Percentiles rank a stretch among this genome's conserved stretches.
Evolutionary conservation across 2,797 vertebrate species (phyloP).

Genomic region (Cryptoprocta ferox): DNA sequence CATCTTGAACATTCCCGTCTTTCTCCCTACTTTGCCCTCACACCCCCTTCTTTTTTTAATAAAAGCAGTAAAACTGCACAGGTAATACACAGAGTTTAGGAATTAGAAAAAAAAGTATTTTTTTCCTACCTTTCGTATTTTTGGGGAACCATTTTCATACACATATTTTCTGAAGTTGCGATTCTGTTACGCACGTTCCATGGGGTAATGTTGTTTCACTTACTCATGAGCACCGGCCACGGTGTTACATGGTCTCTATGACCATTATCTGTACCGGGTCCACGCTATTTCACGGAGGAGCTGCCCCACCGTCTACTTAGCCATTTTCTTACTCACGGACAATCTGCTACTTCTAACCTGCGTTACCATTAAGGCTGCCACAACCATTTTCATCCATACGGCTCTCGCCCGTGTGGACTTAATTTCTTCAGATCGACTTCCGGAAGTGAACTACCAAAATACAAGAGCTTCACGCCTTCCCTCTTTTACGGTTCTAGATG

Average conservation of each 20-base stretch:
- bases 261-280: neutral
- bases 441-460: neutral
- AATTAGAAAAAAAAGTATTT: neutral
- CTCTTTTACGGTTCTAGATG: neutral
- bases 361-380: neutral
- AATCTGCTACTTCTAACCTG: neutral
- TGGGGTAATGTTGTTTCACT: neutral
- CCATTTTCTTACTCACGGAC: neutral
- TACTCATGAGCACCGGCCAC: neutral
- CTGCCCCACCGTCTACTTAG: neutral
- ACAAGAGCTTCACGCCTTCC: neutral
- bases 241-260: too few species aligned
- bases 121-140: neutral
- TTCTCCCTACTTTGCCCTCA: neutral
- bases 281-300: neutral
- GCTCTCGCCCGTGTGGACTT: neutral
- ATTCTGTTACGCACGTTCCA: neutral
- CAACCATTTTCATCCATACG: rapidly evolving
- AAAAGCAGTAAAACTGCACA: neutral
- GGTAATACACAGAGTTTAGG: neutral
- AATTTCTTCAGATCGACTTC: neutral
- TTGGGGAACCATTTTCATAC: neutral
- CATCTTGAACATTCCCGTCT: neutral
- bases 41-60: neutral
- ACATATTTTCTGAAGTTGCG: rapidly evolving